These are phyloP conservation scores for Ia io DNA, from an alignment of 2,113 vertebrate species.

Conservation along the genomic window DNA sequence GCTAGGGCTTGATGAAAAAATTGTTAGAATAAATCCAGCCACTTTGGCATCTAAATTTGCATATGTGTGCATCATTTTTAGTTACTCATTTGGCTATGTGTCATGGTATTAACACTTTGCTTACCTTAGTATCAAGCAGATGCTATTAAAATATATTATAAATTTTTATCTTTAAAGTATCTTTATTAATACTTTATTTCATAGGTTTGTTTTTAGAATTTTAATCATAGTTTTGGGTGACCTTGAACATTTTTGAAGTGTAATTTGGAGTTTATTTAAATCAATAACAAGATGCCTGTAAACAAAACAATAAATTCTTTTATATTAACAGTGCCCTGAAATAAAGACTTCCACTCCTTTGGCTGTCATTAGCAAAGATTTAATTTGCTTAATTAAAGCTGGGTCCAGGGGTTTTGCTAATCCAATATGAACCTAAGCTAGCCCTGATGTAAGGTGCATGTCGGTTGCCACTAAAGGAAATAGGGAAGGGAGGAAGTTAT, in stretches of 20 bases:
- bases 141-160: conserved; percentile 30
- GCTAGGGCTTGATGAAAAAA: conserved; percentile 36
- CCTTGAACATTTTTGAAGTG: conserved; percentile 6
- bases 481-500: background rate
- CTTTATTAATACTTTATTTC: conserved; percentile 20
- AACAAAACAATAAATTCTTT: background rate
- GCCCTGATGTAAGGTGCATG: background rate
- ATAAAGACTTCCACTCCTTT: background rate
- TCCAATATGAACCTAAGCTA: background rate
- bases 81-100: conserved; percentile 32
- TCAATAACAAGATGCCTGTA: background rate
- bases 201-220: conserved; percentile 28
- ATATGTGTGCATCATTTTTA: conserved; percentile 1
- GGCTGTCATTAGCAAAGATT: background rate
- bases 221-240: background rate
- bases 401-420: background rate
- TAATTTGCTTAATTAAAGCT: conserved; percentile 37
- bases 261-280: conserved; percentile 19
- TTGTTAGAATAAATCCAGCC: conserved; percentile 19
- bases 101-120: conserved; percentile 13
- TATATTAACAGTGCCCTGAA: background rate
- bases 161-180: conserved; percentile 14
- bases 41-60: conserved; percentile 36
- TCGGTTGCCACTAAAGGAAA: background rate
- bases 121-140: background rate